phyloP scores from a whole-genome alignment of 1,140 invertebrate genomes.

The Diorhabda carinulata region DNA sequence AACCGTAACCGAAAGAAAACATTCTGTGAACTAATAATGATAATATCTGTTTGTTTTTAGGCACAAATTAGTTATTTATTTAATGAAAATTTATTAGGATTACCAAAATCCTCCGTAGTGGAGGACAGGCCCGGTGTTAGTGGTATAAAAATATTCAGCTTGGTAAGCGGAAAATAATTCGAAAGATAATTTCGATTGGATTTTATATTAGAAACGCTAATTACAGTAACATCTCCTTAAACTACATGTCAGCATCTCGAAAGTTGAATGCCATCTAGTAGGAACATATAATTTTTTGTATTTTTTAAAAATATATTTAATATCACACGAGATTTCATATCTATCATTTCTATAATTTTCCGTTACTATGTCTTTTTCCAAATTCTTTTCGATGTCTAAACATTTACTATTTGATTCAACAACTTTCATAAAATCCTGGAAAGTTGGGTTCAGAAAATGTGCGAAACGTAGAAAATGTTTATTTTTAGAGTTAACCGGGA shows the following conservation, averaged over 20 bases:
- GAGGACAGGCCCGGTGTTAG: neutral
- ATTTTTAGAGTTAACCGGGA: neutral
- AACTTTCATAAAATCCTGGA: constrained; percentile 12
- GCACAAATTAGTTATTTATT: constrained; percentile 14
- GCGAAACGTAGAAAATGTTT: constrained; percentile 3
- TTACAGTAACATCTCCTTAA: neutral
- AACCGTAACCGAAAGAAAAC: neutral
- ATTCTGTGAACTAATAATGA: neutral
- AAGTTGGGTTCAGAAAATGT: constrained; percentile 7
- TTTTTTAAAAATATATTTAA: neutral
- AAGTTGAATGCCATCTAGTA: neutral
- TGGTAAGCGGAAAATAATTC: too few relatives aligned
- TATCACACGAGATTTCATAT: too few relatives aligned
- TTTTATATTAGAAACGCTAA: too few relatives aligned
- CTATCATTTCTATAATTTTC: constrained; percentile 1
- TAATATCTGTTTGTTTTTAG: neutral
- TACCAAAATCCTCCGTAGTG: neutral
- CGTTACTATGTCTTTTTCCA: neutral
- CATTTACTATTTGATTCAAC: constrained; percentile 5
- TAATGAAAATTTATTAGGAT: constrained; percentile 12
- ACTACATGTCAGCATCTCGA: neutral
- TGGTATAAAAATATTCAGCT: too few relatives aligned
- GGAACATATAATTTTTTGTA: neutral
- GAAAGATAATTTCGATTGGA: too few relatives aligned
- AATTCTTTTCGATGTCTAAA: constrained; percentile 9